These are phyloP conservation scores for Megastigmus dorsalis DNA, from an alignment of 2,888 invertebrate genomes.

Conservation along the genomic window DNA sequence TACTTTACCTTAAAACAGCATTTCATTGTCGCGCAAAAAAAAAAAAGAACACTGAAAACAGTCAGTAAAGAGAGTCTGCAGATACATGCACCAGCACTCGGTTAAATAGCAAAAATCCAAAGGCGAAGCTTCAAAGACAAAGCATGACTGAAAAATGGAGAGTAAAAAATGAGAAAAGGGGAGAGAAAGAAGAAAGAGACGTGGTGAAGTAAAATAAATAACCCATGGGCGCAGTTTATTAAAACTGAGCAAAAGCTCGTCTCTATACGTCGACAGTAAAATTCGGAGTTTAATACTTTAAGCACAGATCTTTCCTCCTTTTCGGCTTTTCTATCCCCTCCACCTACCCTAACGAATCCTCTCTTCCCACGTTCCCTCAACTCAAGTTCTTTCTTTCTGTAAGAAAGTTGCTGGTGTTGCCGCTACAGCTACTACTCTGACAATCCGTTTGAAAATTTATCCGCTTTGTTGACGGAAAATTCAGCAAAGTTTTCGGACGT, in stretches of 20 bases:
- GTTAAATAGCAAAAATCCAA: background rate
- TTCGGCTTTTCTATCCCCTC: too few species aligned
- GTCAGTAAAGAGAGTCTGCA: too few species aligned
- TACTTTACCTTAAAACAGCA: too few species aligned
- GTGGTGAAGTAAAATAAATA: background rate
- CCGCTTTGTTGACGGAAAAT: background rate
- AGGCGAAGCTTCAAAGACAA: slow-evolving; percentile 13
- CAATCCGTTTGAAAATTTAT: background rate
- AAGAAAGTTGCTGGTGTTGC: too few species aligned
- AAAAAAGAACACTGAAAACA: too few species aligned
- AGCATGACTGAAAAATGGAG: background rate
- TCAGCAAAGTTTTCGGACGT: too few species aligned
- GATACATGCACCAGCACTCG: too few species aligned
- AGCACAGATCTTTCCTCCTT: background rate
- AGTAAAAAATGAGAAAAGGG: too few species aligned
- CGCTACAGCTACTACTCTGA: too few species aligned
- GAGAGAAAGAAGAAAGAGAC: background rate
- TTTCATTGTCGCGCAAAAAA: too few species aligned
- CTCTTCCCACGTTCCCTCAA: background rate
- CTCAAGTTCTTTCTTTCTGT: background rate
- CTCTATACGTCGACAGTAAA: background rate
- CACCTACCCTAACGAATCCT: background rate
- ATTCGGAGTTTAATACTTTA: background rate
- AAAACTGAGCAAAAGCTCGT: background rate
- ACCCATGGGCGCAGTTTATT: slow-evolving; percentile 6